Evolutionary conservation across 2,888 invertebrate species (phyloP).

Genomic region (Pogonocherus hispidulus): DNA sequence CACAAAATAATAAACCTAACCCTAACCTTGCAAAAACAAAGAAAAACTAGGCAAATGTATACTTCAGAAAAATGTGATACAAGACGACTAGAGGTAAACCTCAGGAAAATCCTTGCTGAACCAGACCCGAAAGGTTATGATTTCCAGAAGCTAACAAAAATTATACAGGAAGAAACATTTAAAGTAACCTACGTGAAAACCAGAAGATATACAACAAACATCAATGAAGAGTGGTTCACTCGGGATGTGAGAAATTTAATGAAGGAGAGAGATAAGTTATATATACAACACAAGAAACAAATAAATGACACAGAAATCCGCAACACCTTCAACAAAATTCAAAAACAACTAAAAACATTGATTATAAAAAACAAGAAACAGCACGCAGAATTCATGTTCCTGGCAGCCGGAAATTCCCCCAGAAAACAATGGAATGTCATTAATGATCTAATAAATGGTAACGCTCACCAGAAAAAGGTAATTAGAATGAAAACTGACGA

Average conservation of each 20-base stretch:
- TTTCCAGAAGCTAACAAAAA: slow-evolving; percentile 22
- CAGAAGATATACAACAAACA: no score
- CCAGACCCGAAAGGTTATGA: no score
- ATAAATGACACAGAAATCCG: slow-evolving; percentile 12
- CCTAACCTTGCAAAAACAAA: no score
- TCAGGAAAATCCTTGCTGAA: no score
- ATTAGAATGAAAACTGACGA: slow-evolving; percentile 10
- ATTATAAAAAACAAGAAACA: slow-evolving; percentile 28
- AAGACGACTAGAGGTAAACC: slow-evolving; percentile 1
- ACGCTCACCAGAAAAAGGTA: slow-evolving; percentile 6
- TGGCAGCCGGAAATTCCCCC: background rate
- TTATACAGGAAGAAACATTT: slow-evolving; percentile 15
- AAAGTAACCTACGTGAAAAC: no score
- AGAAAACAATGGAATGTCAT: background rate
- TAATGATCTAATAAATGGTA: background rate
- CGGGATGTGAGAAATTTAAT: slow-evolving; percentile 16
- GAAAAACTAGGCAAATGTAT: slow-evolving; percentile 7
- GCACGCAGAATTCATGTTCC: slow-evolving; percentile 14
- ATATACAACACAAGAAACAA: slow-evolving; percentile 19
- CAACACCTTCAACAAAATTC: slow-evolving; percentile 12
- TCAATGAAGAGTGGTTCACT: slow-evolving; percentile 24
- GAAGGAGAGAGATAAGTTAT: slow-evolving; percentile 23
- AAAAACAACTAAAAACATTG: slow-evolving; percentile 15
- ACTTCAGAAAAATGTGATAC: slow-evolving; percentile 1
- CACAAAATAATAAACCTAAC: slow-evolving; percentile 23